Percentiles rank a stretch among this genome's conserved stretches.
phyloP scores from a whole-genome alignment of 2,888 invertebrate species.

The Parnassius glacialis region DNA sequence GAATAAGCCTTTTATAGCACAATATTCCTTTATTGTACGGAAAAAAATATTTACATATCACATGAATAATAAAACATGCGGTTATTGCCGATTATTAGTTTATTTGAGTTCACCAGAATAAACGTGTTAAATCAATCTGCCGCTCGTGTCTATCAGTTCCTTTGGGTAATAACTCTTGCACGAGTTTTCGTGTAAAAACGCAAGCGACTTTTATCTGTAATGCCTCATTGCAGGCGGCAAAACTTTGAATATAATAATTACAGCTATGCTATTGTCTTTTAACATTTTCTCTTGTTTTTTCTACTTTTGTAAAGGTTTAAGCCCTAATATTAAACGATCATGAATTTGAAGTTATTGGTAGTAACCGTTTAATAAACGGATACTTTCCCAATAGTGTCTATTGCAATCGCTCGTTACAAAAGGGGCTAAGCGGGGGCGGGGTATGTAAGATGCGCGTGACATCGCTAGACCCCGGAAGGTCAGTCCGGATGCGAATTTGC shows the following conservation, averaged over 20 bases:
- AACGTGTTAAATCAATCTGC: slow-evolving; percentile 14
- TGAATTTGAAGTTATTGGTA: slow-evolving; percentile 4
- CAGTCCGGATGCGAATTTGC: too few species aligned
- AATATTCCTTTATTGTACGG: slow-evolving; percentile 2
- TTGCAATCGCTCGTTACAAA: slow-evolving; percentile 4
- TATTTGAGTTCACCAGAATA: slow-evolving; percentile 20
- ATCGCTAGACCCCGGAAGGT: too few species aligned
- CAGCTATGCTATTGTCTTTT: slow-evolving; percentile 4
- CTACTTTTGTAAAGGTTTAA: neutral
- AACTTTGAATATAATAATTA: slow-evolving; percentile 3
- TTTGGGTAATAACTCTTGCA: slow-evolving; percentile 4
- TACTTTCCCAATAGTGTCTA: slow-evolving; percentile 3
- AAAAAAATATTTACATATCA: slow-evolving; percentile 4
- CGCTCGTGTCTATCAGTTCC: neutral
- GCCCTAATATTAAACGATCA: slow-evolving; percentile 1
- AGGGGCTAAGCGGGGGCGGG: neutral
- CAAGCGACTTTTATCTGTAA: too few species aligned
- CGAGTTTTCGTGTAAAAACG: too few species aligned
- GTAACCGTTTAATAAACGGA: slow-evolving; percentile 3
- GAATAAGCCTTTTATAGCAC: slow-evolving; percentile 3
- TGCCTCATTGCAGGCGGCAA: too few species aligned
- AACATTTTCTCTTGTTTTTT: neutral
- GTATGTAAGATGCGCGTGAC: too few species aligned
- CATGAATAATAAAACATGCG: slow-evolving; percentile 19
- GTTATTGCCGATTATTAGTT: slow-evolving; percentile 19